Evolutionary conservation across 2,113 vertebrate genomes (phyloP), one percentile per base, ranked within the genome.

Genomic region (Okapia johnstoni): DNA sequence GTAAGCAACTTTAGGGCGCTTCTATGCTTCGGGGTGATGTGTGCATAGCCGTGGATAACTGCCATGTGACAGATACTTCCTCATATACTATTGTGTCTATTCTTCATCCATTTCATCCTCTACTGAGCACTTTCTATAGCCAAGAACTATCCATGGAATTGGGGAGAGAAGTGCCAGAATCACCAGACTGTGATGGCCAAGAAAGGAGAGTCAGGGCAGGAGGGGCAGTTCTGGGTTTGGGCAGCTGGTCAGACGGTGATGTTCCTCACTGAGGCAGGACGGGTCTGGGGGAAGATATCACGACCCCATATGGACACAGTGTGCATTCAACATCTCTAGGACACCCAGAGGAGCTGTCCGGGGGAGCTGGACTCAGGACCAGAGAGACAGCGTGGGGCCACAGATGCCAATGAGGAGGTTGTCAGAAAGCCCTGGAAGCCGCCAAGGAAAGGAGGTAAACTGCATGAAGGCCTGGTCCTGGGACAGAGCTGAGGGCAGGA

Each of bases 261-360:
- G 8, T 33, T 46, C 28, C 57, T 63, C 17, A 25, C 55, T 26
- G 88, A 93, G 36, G 57, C 40, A 57, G 36, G 6, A 4, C 0
- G 1, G 2, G 48, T 89, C 94, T 86, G n/a, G 7, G 3, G 30
- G 58, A 76, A 23, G 61, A 23, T 21, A 15, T n/a, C 17, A 79
- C 61, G 43, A 52, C 30, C 19, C 2, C 0, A 54, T 36, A 2
- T 60, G 16, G 2, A 54, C 26, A 7, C 3, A 2, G 28, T 12
- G 17, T 6, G 0, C 7, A 10, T 5, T 76, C 57, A 1, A 0
- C 19, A 1, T 50, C 57, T 73, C 17, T 17, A 21, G 50, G 79
- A 26, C 46, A 2, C 25, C 61, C 33, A 0, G 40, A 84, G 9
- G 15, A 40, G 11, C 66, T 3, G 7, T 43, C 46, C 19, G 1